Base-by-base conservation (phyloP, 1,140 invertebrate genomes). In the Ceratina calcarata region DNA sequence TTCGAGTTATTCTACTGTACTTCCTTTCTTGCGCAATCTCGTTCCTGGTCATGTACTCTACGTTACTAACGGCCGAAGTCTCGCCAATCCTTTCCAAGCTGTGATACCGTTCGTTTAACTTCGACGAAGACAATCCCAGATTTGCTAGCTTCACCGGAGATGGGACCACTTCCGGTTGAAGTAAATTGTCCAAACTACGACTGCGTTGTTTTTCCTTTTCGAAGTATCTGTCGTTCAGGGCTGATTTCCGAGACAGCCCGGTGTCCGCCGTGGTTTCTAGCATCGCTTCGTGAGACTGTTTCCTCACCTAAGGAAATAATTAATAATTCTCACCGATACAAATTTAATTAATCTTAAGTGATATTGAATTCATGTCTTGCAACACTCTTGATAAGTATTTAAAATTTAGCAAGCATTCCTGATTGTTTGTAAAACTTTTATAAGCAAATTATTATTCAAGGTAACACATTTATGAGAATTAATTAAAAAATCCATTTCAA, bases 181-280 rank as follows among this genome's bases (percentile, higher is more conserved):
- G 90, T 1, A 98, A 90, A 92, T 98, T 97, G 87, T 98, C 97
- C 45, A 98, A 91, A 72, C 96, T 97, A 87, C 97, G 94, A 75
- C 96, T 97, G 8, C 97, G 94, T 45, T 95, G 94, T 91, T 97
- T 97, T 77, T 97, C 95, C 69, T 95, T 95, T 70, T 98, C 97
- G 85, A 98, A 98, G 91, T 98, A 98, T 82, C 97, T 93, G 80
- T 98, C 97, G 89, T 98, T 98, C 1, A 98, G 91, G 0, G 97
- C 97, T 0, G 97, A 98, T 86, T 96, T 96, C 62, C 97, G 93
- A 0, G 97, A 98, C 0, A 98, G 92, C 32, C 94, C 94, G 64
- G 92, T 93, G 87, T 94, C 93, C 2, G 90, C 89, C 0, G 93
- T 91, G 3, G 88, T 91, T 81, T 92, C 93, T 51, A 93, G 72